Percentiles rank a stretch among this genome's conserved stretches.
phyloP scores from a whole-genome alignment of 2,113 vertebrate genomes.

The Grallaria varia region DNA sequence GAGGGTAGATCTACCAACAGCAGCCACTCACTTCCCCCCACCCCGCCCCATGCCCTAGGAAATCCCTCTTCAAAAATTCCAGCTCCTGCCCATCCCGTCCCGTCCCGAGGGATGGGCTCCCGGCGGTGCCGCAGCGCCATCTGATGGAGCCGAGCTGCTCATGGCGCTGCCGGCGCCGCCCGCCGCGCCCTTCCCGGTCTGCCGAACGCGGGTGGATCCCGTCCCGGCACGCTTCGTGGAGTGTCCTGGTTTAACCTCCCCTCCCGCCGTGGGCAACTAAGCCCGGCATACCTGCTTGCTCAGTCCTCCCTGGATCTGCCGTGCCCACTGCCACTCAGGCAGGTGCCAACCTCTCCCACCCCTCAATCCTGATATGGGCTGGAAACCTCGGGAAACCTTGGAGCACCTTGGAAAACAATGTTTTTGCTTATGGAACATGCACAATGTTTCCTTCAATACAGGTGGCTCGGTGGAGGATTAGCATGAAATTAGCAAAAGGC shows the following conservation, averaged over 20 bases:
- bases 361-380: not conserved
- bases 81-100: not conserved
- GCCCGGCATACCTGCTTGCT: not conserved
- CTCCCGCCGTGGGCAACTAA: too few relatives aligned
- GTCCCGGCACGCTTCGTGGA: not conserved
- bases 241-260: not conserved
- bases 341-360: rapidly evolving
- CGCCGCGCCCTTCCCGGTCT: not conserved
- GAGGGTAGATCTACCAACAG: not conserved
- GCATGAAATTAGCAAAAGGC: not conserved
- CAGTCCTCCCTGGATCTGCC: rapidly evolving
- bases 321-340: rapidly evolving
- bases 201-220: rapidly evolving
- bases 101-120: not conserved
- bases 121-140: not conserved
- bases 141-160: not conserved
- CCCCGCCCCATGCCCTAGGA: not conserved
- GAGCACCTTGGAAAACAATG: not conserved
- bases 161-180: not conserved
- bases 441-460: rapidly evolving
- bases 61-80: not conserved
- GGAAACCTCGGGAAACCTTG: not conserved
- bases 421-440: not conserved
- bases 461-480: not conserved
- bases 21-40: rapidly evolving